A percentile compares a stretch with the other conserved stretches of the same genome.
Conservation (phyloP, 2,888 invertebrate genomes). For the Xestobium rufovillosum region DNA sequence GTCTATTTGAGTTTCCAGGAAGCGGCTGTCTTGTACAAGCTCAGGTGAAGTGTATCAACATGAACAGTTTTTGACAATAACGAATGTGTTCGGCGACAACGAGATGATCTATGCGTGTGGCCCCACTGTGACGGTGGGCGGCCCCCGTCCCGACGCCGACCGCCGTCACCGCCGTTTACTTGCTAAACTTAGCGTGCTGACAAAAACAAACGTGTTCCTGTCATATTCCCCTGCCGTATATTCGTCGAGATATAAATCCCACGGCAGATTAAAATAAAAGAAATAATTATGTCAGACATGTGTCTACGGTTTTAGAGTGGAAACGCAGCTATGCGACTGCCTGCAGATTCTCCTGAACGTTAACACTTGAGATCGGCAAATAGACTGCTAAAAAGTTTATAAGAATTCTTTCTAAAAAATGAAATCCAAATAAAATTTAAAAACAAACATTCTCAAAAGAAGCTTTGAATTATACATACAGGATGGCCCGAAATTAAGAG, state of each 20-base stretch:
- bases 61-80: conserved; percentile 25
- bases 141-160: conserved; percentile 21
- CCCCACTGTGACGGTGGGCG: conserved; percentile 29
- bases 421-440: no score
- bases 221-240: conserved; percentile 22
- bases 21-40: no score
- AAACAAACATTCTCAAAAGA: no score
- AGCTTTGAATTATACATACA: no score
- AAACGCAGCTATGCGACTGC: no score
- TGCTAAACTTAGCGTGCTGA: conserved; percentile 35
- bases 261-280: conserved; percentile 21
- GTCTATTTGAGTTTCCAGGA: no score
- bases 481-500: no score
- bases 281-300: conserved; percentile 19
- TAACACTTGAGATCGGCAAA: no score
- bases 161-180: conserved; percentile 29
- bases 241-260: conserved; percentile 25
- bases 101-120: conserved; percentile 36
- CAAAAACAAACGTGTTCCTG: conserved; percentile 29
- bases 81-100: conserved; percentile 24
- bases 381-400: no score
- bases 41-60: no score
- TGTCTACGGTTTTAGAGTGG: conserved; percentile 12
- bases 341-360: no score
- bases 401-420: no score